Percentiles rank a stretch among this genome's conserved stretches.
These are phyloP conservation scores for Stratiomys singularior DNA, from an alignment of 2,888 invertebrate species.

Conservation along the genomic window DNA sequence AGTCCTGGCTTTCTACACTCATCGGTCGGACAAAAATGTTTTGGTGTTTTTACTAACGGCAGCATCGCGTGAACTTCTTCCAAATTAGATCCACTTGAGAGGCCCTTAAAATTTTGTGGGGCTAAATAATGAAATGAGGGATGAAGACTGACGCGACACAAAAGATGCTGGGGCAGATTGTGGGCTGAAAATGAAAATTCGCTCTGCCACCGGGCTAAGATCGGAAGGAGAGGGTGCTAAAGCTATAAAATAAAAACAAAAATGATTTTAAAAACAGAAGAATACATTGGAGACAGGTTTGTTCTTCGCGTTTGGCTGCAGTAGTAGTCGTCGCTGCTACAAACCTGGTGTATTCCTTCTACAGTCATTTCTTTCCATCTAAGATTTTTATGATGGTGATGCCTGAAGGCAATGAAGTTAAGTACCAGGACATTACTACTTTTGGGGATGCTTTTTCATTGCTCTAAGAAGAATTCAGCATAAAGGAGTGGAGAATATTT, in stretches of 20 bases:
- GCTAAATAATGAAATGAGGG: conserved; percentile 16
- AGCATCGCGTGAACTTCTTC: conserved; percentile 29
- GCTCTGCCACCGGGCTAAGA: not conserved
- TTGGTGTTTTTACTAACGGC: conserved; percentile 14
- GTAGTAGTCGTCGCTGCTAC: not conserved
- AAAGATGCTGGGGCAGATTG: not conserved
- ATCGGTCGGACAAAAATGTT: conserved; percentile 33
- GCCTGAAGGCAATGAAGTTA: conserved; percentile 20
- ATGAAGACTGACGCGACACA: not conserved
- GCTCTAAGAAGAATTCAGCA: not conserved
- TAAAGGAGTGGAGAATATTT: not conserved
- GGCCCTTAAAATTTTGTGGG: conserved; percentile 11
- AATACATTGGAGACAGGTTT: not conserved
- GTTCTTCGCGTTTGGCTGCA: not conserved
- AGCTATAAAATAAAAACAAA: conserved; percentile 23
- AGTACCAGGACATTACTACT: conserved; percentile 27
- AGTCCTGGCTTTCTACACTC: not conserved
- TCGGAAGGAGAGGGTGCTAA: not conserved
- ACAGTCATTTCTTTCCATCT: conserved; percentile 1
- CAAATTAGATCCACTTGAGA: conserved; percentile 40
- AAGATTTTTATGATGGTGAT: conserved; percentile 18
- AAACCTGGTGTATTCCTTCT: not conserved
- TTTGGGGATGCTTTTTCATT: conserved; percentile 1
- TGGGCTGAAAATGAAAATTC: not conserved
- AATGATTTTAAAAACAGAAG: conserved; percentile 25